Conservation (phyloP, 2,113 vertebrate genomes). For the Cervus canadensis region DNA sequence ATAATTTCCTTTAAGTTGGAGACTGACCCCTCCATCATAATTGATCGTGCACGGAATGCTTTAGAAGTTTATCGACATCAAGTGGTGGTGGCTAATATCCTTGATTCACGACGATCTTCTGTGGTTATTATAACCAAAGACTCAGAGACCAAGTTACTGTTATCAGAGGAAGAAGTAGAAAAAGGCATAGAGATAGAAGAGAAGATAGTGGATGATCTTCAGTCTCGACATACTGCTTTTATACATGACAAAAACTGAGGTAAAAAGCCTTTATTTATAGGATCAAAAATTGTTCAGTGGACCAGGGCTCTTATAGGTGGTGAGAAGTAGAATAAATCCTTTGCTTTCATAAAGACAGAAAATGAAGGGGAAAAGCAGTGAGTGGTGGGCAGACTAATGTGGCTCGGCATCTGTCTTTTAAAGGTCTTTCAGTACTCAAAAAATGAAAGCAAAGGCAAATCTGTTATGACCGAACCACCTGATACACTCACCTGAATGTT, state of each 20-base stretch:
- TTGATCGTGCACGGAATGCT: constrained; percentile 88
- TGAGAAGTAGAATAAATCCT: neutral
- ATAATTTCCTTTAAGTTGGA: constrained; percentile 97
- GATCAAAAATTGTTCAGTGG: neutral
- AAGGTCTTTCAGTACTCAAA: neutral
- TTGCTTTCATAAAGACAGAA: constrained; percentile 5
- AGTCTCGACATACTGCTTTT: constrained; percentile 85
- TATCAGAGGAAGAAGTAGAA: constrained; percentile 87
- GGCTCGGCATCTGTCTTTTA: neutral
- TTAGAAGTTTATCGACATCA: constrained; percentile 94
- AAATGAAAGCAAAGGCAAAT: constrained; percentile 31
- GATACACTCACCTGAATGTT: constrained; percentile 3
- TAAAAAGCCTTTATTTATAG: neutral
- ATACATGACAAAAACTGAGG: constrained; percentile 78
- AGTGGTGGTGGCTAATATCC: constrained; percentile 92
- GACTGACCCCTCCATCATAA: constrained; percentile 88
- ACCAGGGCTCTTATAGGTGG: constrained; percentile 31
- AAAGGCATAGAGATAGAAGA: constrained; percentile 91
- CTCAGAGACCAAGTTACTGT: constrained; percentile 85
- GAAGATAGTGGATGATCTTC: constrained; percentile 90
- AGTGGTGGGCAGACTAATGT: neutral
- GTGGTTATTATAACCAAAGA: constrained; percentile 92
- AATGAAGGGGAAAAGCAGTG: constrained; percentile 1
- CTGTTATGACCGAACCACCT: neutral
- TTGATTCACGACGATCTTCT: constrained; percentile 89